Base-by-base conservation (phyloP, 2,797 vertebrate genomes). In the Carcharodon carcharias region DNA sequence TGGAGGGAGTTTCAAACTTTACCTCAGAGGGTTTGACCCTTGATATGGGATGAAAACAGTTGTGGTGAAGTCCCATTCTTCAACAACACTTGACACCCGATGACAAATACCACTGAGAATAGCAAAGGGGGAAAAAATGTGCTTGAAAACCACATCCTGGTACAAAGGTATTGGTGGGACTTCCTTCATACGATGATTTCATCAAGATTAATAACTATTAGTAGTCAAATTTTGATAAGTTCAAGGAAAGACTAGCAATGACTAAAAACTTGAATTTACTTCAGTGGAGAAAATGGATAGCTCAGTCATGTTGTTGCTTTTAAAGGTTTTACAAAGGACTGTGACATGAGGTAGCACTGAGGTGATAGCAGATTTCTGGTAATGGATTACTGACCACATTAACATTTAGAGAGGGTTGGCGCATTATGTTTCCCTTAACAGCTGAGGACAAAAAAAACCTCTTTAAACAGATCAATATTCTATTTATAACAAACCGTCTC, bases 391-490 rank as follows among this genome's bases (percentile, higher is more conserved):
- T 73, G 94, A 54, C 28, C 28, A 71, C 67, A 95, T 95, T 95
- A 95, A 77, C 94, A 77, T 95, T 95, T 12, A 54, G 45, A 31
- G 14, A 35, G 21, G 92, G 92, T 45, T 26, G 28, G 65, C 28
- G 50, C 94, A 77, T 71, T 95, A 77, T 71, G 45, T 54, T 56
- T 56, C 31, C 28, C 45, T 95, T 31, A 77, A 58, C 69, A 95
- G 69, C 21, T 95, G 93, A 54, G 23, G 93, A 54, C 21, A 69
- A 71, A 77, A 95, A 31, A 95, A 95, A 35, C 67, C 69, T 95
- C 69, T 77, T 95, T 54, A 95, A 77, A 73, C 28, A 31, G 69
- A 95, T 95, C 94, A 71, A 95, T 95, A 95, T 77, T 77, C 94
- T 95, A 95, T 95, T 95, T 95, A 95, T 77, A 95, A 92, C 56